Base-by-base conservation (phyloP, 2,888 invertebrate genomes). In the Volucella bombylans region DNA sequence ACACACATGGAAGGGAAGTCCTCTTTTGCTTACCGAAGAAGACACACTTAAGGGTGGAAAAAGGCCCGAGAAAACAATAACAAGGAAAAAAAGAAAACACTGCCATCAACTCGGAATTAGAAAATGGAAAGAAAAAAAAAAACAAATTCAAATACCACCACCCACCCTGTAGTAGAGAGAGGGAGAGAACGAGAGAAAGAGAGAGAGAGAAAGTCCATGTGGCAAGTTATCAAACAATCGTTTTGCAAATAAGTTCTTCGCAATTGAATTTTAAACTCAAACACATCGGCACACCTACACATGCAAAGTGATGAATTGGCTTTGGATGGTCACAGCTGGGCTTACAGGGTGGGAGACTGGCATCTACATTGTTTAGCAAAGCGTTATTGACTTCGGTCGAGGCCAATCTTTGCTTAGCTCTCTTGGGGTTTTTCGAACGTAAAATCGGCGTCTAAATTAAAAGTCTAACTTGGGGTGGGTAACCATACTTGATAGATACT, bases 401-500 rank as follows among this genome's bases (percentile, higher is more conserved):
- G 86, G 82, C 82, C 88, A 88, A 88, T 91, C 90, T 91, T 91
- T 91, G 88, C 90, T 89, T 88, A 90, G 90, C 91, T 89, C 91
- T 91, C 88, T 88, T 89, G 88, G 90, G 90, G 88, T 91, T 90
- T 89, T 89, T 91, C 89, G 88, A 90, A 90, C 90, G 91, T 90
- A 89, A 90, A 91, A 91, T 90, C 90, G 90, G 72, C 87, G 88
- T 87, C 89, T 89, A 91, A 90, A 90, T 90, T 90, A 89, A 88
- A 89, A 89, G 87, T 88, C 83, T 55, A 41, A 52, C 39, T 38
- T 31, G 43, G 43, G 18, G 18, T 59, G 14, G 38, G 31, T 31
- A 31, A 6, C 31, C 31, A 6, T 31, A 31, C 31, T 31, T 31
- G 31, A 31, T 31, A 31, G 6, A 6, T 31, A 31, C 6, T 4